phyloP scores from a whole-genome alignment of 2,113 vertebrate species.

The Oceanites oceanicus region DNA sequence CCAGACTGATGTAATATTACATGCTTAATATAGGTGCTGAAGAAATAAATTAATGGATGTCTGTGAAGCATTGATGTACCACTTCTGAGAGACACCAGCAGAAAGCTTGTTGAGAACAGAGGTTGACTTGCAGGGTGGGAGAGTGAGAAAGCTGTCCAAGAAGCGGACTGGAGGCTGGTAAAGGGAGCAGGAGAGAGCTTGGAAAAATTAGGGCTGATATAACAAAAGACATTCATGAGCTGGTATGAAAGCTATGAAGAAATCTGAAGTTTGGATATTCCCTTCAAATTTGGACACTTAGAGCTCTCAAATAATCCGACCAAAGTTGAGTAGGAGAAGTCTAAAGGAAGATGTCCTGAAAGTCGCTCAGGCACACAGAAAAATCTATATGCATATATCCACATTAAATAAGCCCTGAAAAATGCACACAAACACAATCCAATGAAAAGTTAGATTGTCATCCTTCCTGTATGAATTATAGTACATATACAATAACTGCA shows the following conservation, averaged over 20 bases:
- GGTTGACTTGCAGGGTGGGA: not conserved
- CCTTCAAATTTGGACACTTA: not conserved
- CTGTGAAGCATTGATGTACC: not conserved
- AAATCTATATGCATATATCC: not conserved
- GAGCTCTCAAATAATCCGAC: not conserved
- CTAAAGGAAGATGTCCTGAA: not conserved
- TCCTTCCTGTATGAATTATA: not conserved
- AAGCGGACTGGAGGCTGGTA: not conserved
- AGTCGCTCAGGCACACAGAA: not conserved
- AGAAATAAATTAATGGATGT: constrained; percentile 1
- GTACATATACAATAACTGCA: not conserved
- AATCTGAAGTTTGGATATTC: not conserved
- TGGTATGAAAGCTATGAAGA: not conserved
- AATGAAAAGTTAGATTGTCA: not conserved
- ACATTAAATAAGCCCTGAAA: not conserved
- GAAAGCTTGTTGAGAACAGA: not conserved
- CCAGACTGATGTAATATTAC: constrained; percentile 34
- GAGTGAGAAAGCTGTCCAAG: not conserved
- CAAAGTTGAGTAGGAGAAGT: not conserved
- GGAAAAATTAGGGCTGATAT: not conserved
- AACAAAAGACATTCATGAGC: not conserved
- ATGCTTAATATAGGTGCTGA: not conserved
- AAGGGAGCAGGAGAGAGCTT: not conserved
- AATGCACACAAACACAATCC: not conserved
- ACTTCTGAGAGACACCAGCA: not conserved